Evolutionary conservation across 2,888 invertebrate genomes (phyloP).

Genomic region (Cataglyphis cursor): DNA sequence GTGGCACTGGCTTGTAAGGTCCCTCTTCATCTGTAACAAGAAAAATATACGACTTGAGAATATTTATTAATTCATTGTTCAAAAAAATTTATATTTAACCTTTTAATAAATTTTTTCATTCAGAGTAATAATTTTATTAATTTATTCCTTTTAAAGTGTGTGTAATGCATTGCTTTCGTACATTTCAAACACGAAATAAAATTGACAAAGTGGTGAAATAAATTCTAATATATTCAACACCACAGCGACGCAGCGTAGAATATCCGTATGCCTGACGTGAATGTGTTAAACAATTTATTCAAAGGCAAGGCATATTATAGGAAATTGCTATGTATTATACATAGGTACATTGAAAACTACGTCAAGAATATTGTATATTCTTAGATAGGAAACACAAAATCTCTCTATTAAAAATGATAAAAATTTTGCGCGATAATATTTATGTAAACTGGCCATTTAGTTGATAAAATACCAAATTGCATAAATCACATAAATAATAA

Average conservation of each 20-base stretch:
- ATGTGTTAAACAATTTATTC: slow-evolving; percentile 35
- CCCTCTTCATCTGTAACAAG: slow-evolving; percentile 88
- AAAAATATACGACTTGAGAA: background rate
- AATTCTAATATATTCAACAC: slow-evolving; percentile 32
- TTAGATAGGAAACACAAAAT: background rate
- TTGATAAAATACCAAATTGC: slow-evolving; percentile 1
- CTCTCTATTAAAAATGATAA: background rate
- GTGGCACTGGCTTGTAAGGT: slow-evolving; percentile 89
- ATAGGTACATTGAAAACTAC: slow-evolving; percentile 10
- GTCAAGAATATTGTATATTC: background rate
- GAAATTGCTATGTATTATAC: slow-evolving; percentile 50
- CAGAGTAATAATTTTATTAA: background rate
- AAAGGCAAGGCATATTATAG: background rate
- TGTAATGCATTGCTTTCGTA: background rate
- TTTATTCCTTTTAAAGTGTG: background rate
- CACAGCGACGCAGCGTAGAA: background rate
- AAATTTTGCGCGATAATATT: slow-evolving; percentile 9
- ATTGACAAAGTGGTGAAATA: slow-evolving; percentile 1
- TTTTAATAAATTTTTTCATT: background rate
- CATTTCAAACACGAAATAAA: background rate
- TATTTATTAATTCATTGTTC: background rate
- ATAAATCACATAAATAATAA: background rate
- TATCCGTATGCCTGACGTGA: slow-evolving; percentile 3
- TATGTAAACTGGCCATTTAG: background rate
- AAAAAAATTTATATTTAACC: background rate